Base-by-base conservation (phyloP, 1,140 invertebrate species). In the Nautilus pompilius region DNA sequence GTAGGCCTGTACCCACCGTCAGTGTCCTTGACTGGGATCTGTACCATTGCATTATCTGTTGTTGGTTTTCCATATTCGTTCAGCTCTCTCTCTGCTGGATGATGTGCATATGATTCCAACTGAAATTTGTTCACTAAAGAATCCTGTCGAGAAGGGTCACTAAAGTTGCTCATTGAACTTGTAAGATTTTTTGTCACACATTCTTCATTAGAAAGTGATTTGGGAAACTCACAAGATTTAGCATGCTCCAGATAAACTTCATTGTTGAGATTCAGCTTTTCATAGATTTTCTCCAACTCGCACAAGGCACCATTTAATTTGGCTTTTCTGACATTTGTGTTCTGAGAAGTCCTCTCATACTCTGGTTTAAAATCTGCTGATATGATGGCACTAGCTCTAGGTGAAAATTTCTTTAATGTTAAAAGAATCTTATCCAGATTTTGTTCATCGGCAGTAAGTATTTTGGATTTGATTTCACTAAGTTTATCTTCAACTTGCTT, bases 261-360 rank as follows among this genome's bases (percentile, higher is more conserved):
- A 41, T 69, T 68, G 51, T 71, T 64, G 24, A 76, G 30, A 63
- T 78, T 65, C 15, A 79, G 57, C 53, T 67, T 70, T 15, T 70
- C 54, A 61, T 78, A 75, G 33, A 79, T 77, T 66, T 68, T 72
- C 26, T 79, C 74, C 24, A 79, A 65, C 56, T 79, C 77, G 15
- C 48, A 41, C 10, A 79, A 61, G n/a, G 77, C 77, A 26, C 75
- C 74, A 32, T 69, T 66, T 13, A 79, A 58, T 58, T 79, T 79
- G 10, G 69, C 58, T 62, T 61, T 70, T 45, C 65, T 68, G 5
- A 64, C 45, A 8, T 28, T 17, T 8, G 29, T 28, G 29, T 24
- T 20, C 4, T 53, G 24, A 69, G 33, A 62, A 67, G 45, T 66
- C 67, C 29, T 72, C 54, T 46, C 67, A 62, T 30, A 57, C 57